Evolutionary conservation across 2,113 vertebrate species (phyloP), one percentile per base, ranked within the genome.

Genomic region (Caranx ignobilis): DNA sequence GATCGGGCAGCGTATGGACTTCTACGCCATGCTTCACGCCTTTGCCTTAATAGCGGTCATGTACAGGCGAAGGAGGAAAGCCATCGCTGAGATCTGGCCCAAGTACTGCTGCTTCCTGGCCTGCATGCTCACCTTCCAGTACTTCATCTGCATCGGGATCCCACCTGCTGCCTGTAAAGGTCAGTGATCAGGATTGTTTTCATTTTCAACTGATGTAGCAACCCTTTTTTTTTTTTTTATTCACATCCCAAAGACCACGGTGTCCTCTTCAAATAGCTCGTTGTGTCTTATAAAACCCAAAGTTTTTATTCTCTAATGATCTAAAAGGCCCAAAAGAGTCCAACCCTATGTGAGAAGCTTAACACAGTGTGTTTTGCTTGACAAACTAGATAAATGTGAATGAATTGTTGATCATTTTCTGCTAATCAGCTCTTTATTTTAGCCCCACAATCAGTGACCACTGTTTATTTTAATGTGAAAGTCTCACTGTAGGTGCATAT

Each of bases 1-100:
- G 19, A 97, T 99, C 8, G 98, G 98, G 19, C 98, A 99, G 89
- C 94, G 98, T 31, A 99, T 99, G 98, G 98, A 99, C 90, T 98
- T 99, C 93, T 99, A 96, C 32, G 96, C 97, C 75, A 97, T 98
- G 97, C 93, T 99, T 64, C 98, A 99, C 21, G 97, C 96, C 63
- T 96, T 98, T 34, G 97, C 96, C 81, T 84, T 99, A 85, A 96
- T 98, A 15, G 95, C 86, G 0, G 97, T 99, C 63, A 93, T 99
- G 88, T 98, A 96, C 82, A 94, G 97, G 76, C 96, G 98, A 1
- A 93, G 97, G 86, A 96, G 98, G 81, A 99, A 98, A 93, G 97
- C 97, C 86, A 98, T 99, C 15, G 98, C 97, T 0, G 96, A 96
- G 87, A 94, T 98, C 88, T 99, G 98, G 98, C 96, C 97, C n/a